These are phyloP conservation scores for Polymixis flavicincta DNA, from an alignment of 2,888 invertebrate species.

Conservation along the genomic window DNA sequence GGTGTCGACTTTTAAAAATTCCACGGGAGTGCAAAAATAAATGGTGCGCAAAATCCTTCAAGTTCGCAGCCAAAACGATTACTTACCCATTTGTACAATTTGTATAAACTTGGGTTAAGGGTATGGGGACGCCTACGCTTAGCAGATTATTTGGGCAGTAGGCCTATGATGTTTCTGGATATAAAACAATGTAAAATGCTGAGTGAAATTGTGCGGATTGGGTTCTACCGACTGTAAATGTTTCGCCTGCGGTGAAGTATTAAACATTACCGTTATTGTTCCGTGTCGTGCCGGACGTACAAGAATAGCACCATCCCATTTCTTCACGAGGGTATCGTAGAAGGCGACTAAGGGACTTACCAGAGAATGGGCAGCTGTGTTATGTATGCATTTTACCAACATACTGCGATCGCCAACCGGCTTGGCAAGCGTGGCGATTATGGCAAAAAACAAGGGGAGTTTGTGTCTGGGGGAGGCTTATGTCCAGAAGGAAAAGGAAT, in stretches of 20 bases:
- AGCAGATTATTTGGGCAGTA: conserved; percentile 18
- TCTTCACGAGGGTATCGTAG: too few species aligned
- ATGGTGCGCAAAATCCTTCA: conserved; percentile 15
- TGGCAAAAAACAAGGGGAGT: too few species aligned
- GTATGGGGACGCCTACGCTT: conserved; percentile 16
- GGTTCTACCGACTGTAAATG: conserved; percentile 28
- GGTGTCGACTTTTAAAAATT: background rate
- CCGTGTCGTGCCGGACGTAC: too few species aligned
- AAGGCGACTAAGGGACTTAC: too few species aligned
- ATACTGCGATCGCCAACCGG: too few species aligned
- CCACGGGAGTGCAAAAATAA: conserved; percentile 21
- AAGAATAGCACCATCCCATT: too few species aligned
- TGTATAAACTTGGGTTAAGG: conserved; percentile 15
- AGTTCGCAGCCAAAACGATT: conserved; percentile 5
- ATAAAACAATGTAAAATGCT: conserved; percentile 57
- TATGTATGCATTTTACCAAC: too few species aligned
- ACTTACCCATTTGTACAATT: conserved; percentile 13
- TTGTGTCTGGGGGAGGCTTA: too few species aligned
- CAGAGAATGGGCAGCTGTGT: too few species aligned
- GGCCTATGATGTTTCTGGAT: conserved; percentile 20
- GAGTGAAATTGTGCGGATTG: conserved; percentile 59
- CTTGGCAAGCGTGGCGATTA: too few species aligned
- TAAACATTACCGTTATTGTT: background rate
- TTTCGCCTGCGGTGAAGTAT: conserved; percentile 15
- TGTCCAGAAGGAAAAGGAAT: background rate